These are phyloP conservation scores for Eulithis prunata DNA, from an alignment of 2,888 invertebrate genomes.

Conservation along the genomic window DNA sequence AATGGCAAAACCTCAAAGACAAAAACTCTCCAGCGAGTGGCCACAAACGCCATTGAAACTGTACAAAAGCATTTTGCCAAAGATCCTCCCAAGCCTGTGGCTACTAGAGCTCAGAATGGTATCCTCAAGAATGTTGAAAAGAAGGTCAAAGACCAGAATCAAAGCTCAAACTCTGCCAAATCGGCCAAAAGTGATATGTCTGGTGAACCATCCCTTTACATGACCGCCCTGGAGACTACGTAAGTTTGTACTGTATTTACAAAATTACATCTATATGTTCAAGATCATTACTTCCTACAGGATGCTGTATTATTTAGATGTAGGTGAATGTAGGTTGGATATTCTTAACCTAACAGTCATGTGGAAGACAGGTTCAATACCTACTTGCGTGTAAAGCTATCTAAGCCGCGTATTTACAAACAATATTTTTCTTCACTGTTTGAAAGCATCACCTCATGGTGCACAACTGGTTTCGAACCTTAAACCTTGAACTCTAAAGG, in stretches of 20 bases:
- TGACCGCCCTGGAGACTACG: constrained; percentile 90
- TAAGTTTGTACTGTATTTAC: constrained; percentile 78
- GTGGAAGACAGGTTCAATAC: no score
- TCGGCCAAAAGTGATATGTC: constrained; percentile 87
- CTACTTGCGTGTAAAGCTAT: no score
- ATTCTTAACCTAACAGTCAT: no score
- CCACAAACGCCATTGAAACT: constrained; percentile 69
- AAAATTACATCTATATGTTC: no score
- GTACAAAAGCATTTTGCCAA: constrained; percentile 74
- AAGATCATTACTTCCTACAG: neutral
- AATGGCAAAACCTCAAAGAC: constrained; percentile 78
- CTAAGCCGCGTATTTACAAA: no score
- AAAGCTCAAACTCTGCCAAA: constrained; percentile 67
- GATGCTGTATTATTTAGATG: no score
- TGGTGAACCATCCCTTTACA: constrained; percentile 90
- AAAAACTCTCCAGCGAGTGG: constrained; percentile 71
- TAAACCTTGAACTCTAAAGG: no score
- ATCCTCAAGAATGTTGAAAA: constrained; percentile 75
- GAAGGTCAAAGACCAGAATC: constrained; percentile 64
- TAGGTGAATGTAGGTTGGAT: no score
- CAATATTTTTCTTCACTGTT: no score
- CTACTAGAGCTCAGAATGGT: constrained; percentile 70
- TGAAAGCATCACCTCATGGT: no score
- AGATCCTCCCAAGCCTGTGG: constrained; percentile 65
- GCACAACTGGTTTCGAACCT: no score